Base-by-base conservation (phyloP, 2,797 vertebrate species). In the Rhinichthys osculus region DNA sequence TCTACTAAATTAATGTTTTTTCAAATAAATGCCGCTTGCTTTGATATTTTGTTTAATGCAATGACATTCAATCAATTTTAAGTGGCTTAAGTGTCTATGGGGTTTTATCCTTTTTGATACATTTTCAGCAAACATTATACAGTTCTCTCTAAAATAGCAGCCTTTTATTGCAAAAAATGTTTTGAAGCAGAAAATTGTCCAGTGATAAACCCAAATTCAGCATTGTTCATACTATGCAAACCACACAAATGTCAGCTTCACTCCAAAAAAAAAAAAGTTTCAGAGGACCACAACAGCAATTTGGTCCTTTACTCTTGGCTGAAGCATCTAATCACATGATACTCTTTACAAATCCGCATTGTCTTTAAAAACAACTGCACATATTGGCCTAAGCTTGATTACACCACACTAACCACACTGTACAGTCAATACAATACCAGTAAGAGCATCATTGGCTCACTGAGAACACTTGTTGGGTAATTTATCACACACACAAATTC, bases 371-470 rank as follows among this genome's bases (percentile, higher is more conserved):
- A 76, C 50, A 64, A 52, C 52, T 67, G 59, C 64, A 85, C 33
- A 82, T 54, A 40, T 30, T 33, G 50, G 72, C 50, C 66, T 59
- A 82, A 86, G 42, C 54, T 71, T 78, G 17, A 71, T 64, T 86
- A 64, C 38, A 79, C 57, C 62, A 79, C 59, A 83, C 52, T 71
- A n/a, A 82, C 38, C 47, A 67, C n/a, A 57, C 73, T 54, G 67
- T 62, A 33, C 79, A 11, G 17, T 33, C 40, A 66, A 16, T 33
- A 52, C 67, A 47, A 83, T 64, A 40, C 14, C 73, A 86, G 67
- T n/a, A 47, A 71, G 35, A 77, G 42, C 47, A 35, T 78, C 76
- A 87, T 23, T 83, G 44, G 10, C 44, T 23, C 42, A 78, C 33
- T 30, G n/a, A 82, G 47, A 67, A 70, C 71, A 69, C 76, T 42